Evolutionary conservation across 2,113 vertebrate species (phyloP).

Genomic region (Corvus cornix): DNA sequence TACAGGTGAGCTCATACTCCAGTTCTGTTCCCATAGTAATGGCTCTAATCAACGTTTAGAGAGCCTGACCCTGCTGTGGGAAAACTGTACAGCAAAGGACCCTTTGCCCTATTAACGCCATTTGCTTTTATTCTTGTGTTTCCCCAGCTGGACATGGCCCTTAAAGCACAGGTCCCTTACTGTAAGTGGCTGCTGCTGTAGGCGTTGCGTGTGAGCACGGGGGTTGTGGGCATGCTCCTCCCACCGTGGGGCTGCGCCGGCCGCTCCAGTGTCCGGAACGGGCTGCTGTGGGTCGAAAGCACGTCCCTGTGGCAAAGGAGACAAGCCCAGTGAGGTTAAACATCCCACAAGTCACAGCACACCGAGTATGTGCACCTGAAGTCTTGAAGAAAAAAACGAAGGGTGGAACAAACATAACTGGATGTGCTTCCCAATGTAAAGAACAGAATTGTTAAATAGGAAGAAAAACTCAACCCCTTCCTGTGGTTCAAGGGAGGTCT

Average conservation of each 20-base stretch:
- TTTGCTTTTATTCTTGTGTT: background rate
- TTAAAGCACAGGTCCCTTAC: conserved; percentile 68
- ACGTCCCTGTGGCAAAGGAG: conserved; percentile 72
- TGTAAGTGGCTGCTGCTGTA: conserved; percentile 93
- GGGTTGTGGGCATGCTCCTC: conserved; percentile 93
- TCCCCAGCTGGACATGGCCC: fast-evolving
- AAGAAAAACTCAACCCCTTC: background rate
- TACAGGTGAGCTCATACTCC: fast-evolving
- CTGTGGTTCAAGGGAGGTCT: background rate
- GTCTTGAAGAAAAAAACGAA: background rate
- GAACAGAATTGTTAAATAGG: background rate
- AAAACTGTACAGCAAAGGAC: background rate
- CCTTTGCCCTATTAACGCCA: background rate
- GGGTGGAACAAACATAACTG: background rate
- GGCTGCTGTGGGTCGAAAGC: conserved; percentile 86
- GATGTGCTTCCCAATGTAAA: background rate
- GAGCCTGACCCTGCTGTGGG: background rate
- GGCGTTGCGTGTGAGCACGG: conserved; percentile 89
- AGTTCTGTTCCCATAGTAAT: background rate
- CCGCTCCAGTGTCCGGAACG: conserved; percentile 79
- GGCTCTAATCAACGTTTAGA: background rate
- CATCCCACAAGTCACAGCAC: background rate
- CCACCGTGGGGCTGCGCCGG: conserved; percentile 81
- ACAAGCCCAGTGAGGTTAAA: conserved; percentile 33
- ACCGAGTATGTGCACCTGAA: fast-evolving